Conservation (phyloP, 2,797 vertebrate genomes). For the Perodicticus potto region DNA sequence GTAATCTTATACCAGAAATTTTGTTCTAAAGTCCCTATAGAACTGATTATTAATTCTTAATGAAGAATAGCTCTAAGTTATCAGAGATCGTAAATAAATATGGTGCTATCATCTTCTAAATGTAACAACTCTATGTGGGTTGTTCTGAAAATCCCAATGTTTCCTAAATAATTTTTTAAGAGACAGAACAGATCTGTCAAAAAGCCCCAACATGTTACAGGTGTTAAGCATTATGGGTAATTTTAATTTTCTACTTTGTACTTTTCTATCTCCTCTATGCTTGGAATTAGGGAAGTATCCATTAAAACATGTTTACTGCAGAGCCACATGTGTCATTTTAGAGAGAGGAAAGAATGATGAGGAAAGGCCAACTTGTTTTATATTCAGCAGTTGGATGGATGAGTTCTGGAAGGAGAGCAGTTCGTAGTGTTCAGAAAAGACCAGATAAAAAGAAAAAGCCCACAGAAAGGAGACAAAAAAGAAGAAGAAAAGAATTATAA, state of each 20-base stretch:
- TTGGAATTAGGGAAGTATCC: background rate
- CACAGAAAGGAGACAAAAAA: background rate
- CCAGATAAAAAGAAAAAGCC: background rate
- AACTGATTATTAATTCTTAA: background rate
- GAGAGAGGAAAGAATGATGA: background rate
- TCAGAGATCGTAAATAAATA: background rate
- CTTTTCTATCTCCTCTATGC: background rate
- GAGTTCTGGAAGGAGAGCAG: background rate
- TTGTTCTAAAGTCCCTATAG: background rate
- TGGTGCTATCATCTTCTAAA: background rate
- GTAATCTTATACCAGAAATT: background rate
- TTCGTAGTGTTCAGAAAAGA: background rate
- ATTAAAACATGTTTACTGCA: background rate
- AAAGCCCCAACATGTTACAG: background rate
- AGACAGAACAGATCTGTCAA: background rate
- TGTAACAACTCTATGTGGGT: background rate
- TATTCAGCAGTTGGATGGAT: background rate
- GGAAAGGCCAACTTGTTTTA: background rate
- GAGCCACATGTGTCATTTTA: background rate
- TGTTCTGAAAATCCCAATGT: background rate
- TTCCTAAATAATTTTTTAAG: conserved; percentile 40
- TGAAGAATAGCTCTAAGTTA: background rate
- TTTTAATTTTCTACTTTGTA: conserved; percentile 44
- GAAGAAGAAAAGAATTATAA: background rate
- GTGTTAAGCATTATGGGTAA: background rate